These are phyloP conservation scores for Malachius bipustulatus DNA, from an alignment of 2,888 invertebrate genomes.

Conservation along the genomic window DNA sequence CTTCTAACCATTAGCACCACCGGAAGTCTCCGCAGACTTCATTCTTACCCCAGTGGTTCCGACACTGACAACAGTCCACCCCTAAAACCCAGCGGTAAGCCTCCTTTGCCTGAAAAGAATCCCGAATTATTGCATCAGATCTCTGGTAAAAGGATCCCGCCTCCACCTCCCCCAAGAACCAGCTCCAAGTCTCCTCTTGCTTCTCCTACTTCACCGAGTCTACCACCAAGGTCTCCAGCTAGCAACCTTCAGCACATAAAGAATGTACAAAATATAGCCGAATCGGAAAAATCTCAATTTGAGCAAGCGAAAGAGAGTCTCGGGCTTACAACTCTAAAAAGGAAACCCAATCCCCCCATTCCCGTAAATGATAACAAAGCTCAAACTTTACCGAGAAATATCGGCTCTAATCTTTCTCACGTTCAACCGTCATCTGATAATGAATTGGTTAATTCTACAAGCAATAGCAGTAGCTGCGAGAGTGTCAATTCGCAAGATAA, in stretches of 20 bases:
- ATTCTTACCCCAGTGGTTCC: constrained; percentile 77
- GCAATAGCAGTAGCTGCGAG: constrained; percentile 63
- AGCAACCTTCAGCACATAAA: constrained; percentile 35
- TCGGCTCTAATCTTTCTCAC: constrained; percentile 35
- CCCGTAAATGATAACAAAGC: constrained; percentile 27
- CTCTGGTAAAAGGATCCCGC: constrained; percentile 65
- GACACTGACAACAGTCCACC: constrained; percentile 70
- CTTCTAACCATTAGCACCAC: constrained; percentile 35
- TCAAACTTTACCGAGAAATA: constrained; percentile 36
- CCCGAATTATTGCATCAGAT: constrained; percentile 58
- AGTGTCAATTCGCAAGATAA: constrained; percentile 66
- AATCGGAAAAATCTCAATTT: constrained; percentile 34
- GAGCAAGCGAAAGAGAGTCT: constrained; percentile 36
- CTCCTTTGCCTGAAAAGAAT: constrained; percentile 73
- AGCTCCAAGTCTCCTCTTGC: constrained; percentile 79
- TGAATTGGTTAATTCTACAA: constrained; percentile 38
- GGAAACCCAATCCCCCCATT: constrained; percentile 26
- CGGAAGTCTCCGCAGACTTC: constrained; percentile 59
- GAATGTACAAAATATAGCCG: constrained; percentile 35
- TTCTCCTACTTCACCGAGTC: constrained; percentile 65
- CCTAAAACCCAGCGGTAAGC: constrained; percentile 56
- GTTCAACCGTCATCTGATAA: constrained; percentile 26
- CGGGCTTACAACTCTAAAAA: constrained; percentile 36
- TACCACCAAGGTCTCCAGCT: constrained; percentile 47
- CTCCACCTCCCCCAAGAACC: constrained; percentile 86